A percentile compares a stretch with the other conserved stretches of the same genome.
These are phyloP conservation scores for Thunnus thynnus DNA, from an alignment of 2,113 vertebrate species.

Conservation along the genomic window DNA sequence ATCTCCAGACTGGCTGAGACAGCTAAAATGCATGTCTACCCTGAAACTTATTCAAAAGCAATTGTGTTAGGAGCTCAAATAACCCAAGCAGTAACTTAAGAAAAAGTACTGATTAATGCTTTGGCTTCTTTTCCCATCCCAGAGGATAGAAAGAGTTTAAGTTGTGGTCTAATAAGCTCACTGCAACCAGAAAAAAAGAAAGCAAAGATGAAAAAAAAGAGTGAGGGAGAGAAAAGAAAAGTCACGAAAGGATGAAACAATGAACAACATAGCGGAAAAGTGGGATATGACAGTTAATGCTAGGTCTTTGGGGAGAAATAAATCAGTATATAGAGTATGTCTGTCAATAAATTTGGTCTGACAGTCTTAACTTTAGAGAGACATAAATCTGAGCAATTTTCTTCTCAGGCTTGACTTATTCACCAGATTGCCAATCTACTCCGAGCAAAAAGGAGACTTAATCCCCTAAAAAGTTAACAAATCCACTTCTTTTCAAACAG, in stretches of 20 bases:
- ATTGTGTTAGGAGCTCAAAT: neutral
- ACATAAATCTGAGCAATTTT: constrained; percentile 4
- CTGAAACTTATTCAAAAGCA: neutral
- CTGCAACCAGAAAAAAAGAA: neutral
- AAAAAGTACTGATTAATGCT: constrained; percentile 3
- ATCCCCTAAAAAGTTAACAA: constrained; percentile 45
- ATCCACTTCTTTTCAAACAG: constrained; percentile 33
- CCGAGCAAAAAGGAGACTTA: constrained; percentile 34
- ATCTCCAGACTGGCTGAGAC: neutral
- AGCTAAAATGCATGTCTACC: neutral
- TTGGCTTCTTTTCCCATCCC: neutral
- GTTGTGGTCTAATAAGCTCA: no score
- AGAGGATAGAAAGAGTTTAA: neutral
- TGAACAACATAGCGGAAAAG: neutral
- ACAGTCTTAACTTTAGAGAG: neutral
- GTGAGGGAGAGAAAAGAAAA: neutral
- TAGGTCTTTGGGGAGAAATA: neutral
- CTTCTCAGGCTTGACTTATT: constrained; percentile 19
- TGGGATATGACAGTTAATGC: neutral
- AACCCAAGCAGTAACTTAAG: neutral
- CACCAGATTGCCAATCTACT: constrained; percentile 47
- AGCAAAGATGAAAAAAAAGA: neutral
- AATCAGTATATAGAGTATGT: neutral
- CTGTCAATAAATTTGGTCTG: neutral
- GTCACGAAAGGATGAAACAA: neutral